Base-by-base conservation (phyloP, 1,140 invertebrate species). In the Geopemphigus sp. region DNA sequence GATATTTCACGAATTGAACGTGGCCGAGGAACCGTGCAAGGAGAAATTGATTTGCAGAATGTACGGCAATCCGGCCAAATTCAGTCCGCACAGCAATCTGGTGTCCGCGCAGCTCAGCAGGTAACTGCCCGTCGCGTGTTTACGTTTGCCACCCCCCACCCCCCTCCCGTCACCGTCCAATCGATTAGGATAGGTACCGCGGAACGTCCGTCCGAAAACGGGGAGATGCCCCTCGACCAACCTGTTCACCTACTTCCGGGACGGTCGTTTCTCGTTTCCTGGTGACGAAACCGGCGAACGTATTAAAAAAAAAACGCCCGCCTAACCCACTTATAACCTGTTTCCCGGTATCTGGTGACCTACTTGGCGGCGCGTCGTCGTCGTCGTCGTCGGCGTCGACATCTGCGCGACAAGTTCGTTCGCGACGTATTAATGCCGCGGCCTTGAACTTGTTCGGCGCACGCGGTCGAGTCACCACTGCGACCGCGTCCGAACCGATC, bases 81-180 rank as follows among this genome's bases (percentile, higher is more conserved):
- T 91, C 83, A 90, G 91, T 81, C 93, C 93, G 1, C 91, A 94
- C 84, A 94, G 93, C 84, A 95, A 94, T 86, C 87, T 94, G 56
- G 87, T 95, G 8, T 94, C 93, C 24, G 91, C 91, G 81, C 92
- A 94, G 85, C 86, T 95, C 17, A 94, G 92, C 47, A 50, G 47
- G 47, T 50, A 50, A 50, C 4, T 50, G 12, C 14, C 1, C 12
- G 12, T 12, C 1, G 3, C 32, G 32, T 8, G 32, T 3, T 39
- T 8, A 39, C 32, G 32, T 39, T n/a, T n/a, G n/a, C n/a, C n/a
- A n/a, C n/a, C n/a, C n/a, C n/a, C n/a, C n/a, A n/a, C n/a, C n/a
- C n/a, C n/a, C n/a, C n/a, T n/a, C n/a, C 39, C 39, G 39, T 45
- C 39, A 5, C 11, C 11, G 39, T 45, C 5, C 11, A n/a, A 45